Evolutionary conservation across 2,888 invertebrate species (phyloP).

Genomic region (Pseudococcus longispinus): DNA sequence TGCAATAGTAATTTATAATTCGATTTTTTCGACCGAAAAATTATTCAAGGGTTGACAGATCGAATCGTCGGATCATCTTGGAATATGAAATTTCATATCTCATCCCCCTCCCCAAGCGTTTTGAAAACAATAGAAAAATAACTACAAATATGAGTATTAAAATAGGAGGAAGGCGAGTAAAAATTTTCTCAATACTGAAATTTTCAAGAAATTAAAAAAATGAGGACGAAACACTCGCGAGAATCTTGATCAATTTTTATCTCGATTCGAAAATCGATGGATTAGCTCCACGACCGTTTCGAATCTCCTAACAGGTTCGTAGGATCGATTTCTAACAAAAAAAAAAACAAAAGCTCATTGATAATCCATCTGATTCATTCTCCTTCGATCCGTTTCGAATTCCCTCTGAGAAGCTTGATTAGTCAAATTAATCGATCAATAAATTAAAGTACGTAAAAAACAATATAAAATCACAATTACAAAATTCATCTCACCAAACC

Average conservation of each 20-base stretch:
- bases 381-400: not conserved
- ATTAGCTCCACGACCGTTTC: not conserved
- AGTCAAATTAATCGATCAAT: not conserved
- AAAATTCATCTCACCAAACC: not conserved
- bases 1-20: not conserved
- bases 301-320: not conserved
- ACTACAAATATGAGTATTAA: too few relatives aligned
- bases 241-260: not conserved
- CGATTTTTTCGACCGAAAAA: not conserved
- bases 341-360: not conserved
- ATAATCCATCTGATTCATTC: not conserved
- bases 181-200: too few relatives aligned
- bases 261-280: not conserved
- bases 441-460: not conserved
- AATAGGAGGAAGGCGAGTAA: too few relatives aligned
- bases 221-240: not conserved
- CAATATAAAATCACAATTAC: conserved; percentile 21
- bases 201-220: too few relatives aligned
- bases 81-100: not conserved
- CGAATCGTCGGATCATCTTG: not conserved
- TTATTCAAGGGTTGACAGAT: not conserved
- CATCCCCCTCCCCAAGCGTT: not conserved
- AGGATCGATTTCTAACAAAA: not conserved
- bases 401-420: not conserved
- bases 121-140: not conserved